phyloP scores from a whole-genome alignment of 2,797 vertebrate species.

The Amblyraja radiata region DNA sequence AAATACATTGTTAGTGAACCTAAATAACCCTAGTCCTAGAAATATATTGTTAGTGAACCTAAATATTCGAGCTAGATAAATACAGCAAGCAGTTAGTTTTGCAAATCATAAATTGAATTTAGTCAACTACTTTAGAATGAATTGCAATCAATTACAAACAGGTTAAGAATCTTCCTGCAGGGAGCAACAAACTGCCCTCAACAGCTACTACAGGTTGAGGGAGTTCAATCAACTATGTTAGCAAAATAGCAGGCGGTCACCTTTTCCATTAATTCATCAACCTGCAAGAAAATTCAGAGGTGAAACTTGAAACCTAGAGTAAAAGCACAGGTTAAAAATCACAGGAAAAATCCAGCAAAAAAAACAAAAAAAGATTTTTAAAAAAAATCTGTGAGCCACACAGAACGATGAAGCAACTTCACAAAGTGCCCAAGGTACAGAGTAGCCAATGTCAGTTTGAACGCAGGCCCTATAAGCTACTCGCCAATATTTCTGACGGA shows the following conservation, averaged over 20 bases:
- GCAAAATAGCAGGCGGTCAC: conserved; percentile 69
- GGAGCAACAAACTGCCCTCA: not conserved
- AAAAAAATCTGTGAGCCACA: not conserved
- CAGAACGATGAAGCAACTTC: not conserved
- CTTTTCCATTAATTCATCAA: conserved; percentile 76
- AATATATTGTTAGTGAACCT: not conserved
- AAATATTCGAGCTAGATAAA: not conserved
- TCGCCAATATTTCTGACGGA: not conserved
- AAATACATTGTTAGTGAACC: no score
- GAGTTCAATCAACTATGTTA: not conserved
- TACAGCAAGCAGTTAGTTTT: not conserved
- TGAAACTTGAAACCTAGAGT: conserved; percentile 40
- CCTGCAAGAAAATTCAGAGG: conserved; percentile 72
- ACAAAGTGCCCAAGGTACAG: not conserved
- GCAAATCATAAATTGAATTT: not conserved
- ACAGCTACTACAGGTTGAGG: not conserved
- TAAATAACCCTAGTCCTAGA: no score
- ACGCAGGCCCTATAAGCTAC: not conserved
- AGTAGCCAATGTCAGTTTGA: not conserved
- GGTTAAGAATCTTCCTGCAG: conserved; percentile 15
- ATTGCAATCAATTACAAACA: not conserved
- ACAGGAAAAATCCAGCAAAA: conserved; percentile 41
- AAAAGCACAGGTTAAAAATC: conserved; percentile 49
- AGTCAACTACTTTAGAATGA: not conserved
- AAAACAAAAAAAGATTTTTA: not conserved